A percentile compares a stretch with the other conserved stretches of the same genome.
These are phyloP conservation scores for Tubulanus polymorphus DNA, from an alignment of 2,888 invertebrate species.

Conservation along the genomic window DNA sequence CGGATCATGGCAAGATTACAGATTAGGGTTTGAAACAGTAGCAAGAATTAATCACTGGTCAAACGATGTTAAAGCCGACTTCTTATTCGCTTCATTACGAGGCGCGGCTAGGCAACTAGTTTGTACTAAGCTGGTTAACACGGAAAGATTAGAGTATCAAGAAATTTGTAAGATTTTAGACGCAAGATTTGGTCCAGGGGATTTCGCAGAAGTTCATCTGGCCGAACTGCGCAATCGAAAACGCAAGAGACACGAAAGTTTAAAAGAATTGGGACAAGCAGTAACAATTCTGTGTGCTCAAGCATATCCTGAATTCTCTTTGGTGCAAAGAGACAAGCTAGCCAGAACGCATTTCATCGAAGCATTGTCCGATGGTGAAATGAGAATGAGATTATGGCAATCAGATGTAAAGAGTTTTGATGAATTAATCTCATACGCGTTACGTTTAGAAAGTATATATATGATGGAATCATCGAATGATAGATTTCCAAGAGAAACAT, in stretches of 20 bases:
- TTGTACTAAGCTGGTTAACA: too few relatives aligned
- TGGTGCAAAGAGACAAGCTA: background rate
- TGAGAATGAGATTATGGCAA: background rate
- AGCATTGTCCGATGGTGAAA: background rate
- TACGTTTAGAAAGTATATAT: too few relatives aligned
- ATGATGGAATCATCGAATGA: too few relatives aligned
- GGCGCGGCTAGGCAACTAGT: too few relatives aligned
- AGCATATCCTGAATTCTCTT: background rate
- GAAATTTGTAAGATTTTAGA: too few relatives aligned
- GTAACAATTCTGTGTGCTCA: background rate
- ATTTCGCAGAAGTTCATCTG: background rate
- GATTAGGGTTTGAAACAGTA: too few relatives aligned
- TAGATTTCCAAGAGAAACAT: too few relatives aligned
- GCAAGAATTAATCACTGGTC: too few relatives aligned
- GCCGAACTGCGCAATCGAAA: background rate
- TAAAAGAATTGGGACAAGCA: background rate
- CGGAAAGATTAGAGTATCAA: too few relatives aligned
- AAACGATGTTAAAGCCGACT: too few relatives aligned
- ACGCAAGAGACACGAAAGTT: background rate
- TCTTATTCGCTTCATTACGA: too few relatives aligned
- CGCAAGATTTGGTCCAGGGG: background rate
- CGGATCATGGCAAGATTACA: too few relatives aligned
- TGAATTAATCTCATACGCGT: background rate
- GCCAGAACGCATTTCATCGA: background rate
- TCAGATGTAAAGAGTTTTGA: background rate